Evolutionary conservation across 2,797 vertebrate species (phyloP), one percentile per base, ranked within the genome.

Genomic region (Antennarius maculatus): DNA sequence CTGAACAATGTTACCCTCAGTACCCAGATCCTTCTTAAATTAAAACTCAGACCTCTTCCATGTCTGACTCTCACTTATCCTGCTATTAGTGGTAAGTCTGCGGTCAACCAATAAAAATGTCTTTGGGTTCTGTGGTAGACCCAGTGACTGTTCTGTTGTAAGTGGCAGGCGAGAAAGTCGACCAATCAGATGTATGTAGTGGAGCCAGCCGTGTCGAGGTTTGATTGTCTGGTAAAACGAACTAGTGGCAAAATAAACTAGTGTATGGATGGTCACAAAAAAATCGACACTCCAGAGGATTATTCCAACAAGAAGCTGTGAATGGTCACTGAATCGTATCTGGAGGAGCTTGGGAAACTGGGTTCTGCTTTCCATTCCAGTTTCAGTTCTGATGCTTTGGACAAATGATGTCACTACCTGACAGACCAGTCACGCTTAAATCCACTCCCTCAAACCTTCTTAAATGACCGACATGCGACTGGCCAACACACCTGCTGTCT

Each of bases 71-170:
- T 64, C 56, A 68, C 77, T 87, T 69, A 88, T 77, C 81, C 89
- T 88, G 82, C 82, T 28, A 91, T 94, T 93, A 92, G 92, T 79
- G 92, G 92, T 84, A 69, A 69, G 73, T 28, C 66, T 9, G 86
- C 42, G 92, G 93, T 90, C 67, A 61, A 87, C 81, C 89, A 82
- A 83, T 90, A 78, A 83, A 81, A 87, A 92, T 69, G 87, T 89
- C 82, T 84, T 69, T 11, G 67, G 84, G 77, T 84, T 85, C 61
- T 81, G 90, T 8, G 92, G 93, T 91, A 76, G 70, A 90, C 88
- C 88, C 85, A 43, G 52, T 18, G 72, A 71, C 79, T 58, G 69
- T 74, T 67, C 80, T 90, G 81, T 88, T 68, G 88, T 93, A 92
- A 90, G 90, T 82, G 91, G 90, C 69, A 23, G 65, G 74, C 60